A percentile compares a stretch with the other conserved stretches of the same genome.
Conservation (phyloP, 2,888 invertebrate species). For the Pammene aurita region DNA sequence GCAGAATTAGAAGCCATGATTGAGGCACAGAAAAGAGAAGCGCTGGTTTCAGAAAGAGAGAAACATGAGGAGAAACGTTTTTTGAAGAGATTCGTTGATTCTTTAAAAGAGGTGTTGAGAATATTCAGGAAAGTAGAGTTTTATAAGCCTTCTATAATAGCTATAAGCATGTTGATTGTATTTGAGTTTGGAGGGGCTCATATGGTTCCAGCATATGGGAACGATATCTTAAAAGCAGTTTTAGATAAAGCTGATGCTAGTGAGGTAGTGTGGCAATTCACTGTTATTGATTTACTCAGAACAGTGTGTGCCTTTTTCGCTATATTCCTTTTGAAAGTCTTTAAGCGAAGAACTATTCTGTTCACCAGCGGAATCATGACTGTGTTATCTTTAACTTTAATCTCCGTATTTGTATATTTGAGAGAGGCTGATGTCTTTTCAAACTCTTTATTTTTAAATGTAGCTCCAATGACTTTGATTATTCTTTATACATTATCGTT, state of each 20-base stretch:
- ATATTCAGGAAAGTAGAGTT: constrained; percentile 78
- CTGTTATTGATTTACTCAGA: constrained; percentile 86
- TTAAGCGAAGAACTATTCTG: constrained; percentile 69
- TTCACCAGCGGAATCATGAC: constrained; percentile 73
- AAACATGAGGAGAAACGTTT: constrained; percentile 55
- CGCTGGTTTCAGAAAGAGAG: constrained; percentile 55
- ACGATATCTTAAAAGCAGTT: constrained; percentile 71
- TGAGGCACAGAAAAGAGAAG: constrained; percentile 64
- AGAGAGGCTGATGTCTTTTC: constrained; percentile 64
- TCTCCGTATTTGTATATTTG: constrained; percentile 72
- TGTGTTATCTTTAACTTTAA: constrained; percentile 65
- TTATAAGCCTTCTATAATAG: constrained; percentile 74
- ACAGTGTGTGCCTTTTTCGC: constrained; percentile 84
- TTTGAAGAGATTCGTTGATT: constrained; percentile 57
- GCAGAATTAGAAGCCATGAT: constrained; percentile 76
- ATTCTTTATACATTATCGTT: constrained; percentile 71
- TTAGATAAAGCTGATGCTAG: constrained; percentile 64
- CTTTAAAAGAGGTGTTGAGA: constrained; percentile 62
- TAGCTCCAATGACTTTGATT: constrained; percentile 72
- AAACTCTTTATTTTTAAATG: constrained; percentile 62
- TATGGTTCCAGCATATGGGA: constrained; percentile 77
- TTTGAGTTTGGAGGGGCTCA: constrained; percentile 79
- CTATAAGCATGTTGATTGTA: constrained; percentile 75
- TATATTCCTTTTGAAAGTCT: constrained; percentile 73
- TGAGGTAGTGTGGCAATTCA: constrained; percentile 82